Base-by-base conservation (phyloP, 2,888 invertebrate species). In the Chrysolina oricalcia region DNA sequence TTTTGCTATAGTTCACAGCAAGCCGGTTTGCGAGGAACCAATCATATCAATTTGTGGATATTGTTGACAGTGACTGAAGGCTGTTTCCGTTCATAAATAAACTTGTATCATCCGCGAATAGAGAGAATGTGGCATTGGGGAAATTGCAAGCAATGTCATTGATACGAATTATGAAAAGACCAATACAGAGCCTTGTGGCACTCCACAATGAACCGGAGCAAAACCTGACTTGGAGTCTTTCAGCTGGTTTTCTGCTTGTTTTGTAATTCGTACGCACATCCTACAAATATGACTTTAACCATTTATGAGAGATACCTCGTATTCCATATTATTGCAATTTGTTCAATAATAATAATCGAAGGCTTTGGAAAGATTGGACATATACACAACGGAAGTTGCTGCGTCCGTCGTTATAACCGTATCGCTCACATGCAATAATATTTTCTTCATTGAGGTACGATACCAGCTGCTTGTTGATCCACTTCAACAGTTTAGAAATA, bases 141-240 rank as follows among this genome's bases (percentile, higher is more conserved):
- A 59, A 59, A 19, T 59, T 59, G 21, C 59, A 59, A 13, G 59
- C 59, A 19, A 59, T 59, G 59, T 59, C 59, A 59, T 59, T 19
- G 17, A 11, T 23, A 27, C 17, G 8, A 15, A 48, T 48, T 48
- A 48, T 48, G 15, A 48, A 8, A 10, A 48, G 48, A n/a, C n/a
- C n/a, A n/a, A n/a, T n/a, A n/a, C n/a, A n/a, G 59, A 59, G 59
- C 59, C n/a, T 59, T 59, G 59, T 59, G 59, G 59, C 13, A 59
- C 59, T 15, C 59, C 59, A 19, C 59, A 59, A 5, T 59, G 59
- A 59, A 59, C 59, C 21, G 59, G 59, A 59, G 59, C 59, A 59
- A 19, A 59, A 19, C 59, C 17, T 19, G 59, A 59, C 59, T 59
- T 5, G 21, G 17, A 59, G 21, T 59, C 59, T 5, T 13, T 19